Percentiles rank a stretch among this genome's conserved stretches.
Conservation (phyloP, 2,888 invertebrate species). For the Hoplodrina ambigua region DNA sequence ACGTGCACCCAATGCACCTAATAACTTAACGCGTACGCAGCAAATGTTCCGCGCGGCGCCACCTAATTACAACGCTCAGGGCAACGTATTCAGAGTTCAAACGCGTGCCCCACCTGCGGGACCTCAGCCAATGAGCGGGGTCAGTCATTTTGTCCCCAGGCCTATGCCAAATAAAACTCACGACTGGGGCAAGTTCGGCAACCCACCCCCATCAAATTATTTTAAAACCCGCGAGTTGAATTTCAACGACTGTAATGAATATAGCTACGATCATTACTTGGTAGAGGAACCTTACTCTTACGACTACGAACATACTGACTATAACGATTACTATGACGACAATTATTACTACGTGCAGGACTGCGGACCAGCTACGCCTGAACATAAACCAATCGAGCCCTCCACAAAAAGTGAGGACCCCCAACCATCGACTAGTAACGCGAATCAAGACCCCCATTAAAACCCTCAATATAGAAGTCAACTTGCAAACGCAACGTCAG, state of each 20-base stretch:
- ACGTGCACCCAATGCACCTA: not conserved
- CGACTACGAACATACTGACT: too few relatives aligned
- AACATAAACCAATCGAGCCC: too few relatives aligned
- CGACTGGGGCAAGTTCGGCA: not conserved
- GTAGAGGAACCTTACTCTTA: too few relatives aligned
- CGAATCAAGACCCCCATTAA: conserved; percentile 24
- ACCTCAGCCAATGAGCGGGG: conserved; percentile 4
- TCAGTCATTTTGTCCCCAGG: not conserved
- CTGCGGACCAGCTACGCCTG: conserved; percentile 28
- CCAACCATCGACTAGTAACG: too few relatives aligned
- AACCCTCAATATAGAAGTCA: conserved; percentile 57
- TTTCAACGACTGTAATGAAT: too few relatives aligned
- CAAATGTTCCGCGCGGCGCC: conserved; percentile 2
- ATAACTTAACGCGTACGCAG: not conserved
- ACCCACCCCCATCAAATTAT: not conserved
- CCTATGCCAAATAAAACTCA: not conserved
- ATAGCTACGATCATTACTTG: too few relatives aligned
- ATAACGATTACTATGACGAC: too few relatives aligned
- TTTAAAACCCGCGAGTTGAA: not conserved
- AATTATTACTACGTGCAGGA: not conserved
- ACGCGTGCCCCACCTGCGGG: not conserved
- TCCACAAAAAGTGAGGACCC: too few relatives aligned
- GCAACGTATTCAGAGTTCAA: conserved; percentile 1
- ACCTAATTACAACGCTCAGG: not conserved
- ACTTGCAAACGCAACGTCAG: conserved; percentile 55